Percentiles rank a stretch among this genome's conserved stretches.
Evolutionary conservation across 2,888 invertebrate species (phyloP).

Genomic region (Alcis repandata): DNA sequence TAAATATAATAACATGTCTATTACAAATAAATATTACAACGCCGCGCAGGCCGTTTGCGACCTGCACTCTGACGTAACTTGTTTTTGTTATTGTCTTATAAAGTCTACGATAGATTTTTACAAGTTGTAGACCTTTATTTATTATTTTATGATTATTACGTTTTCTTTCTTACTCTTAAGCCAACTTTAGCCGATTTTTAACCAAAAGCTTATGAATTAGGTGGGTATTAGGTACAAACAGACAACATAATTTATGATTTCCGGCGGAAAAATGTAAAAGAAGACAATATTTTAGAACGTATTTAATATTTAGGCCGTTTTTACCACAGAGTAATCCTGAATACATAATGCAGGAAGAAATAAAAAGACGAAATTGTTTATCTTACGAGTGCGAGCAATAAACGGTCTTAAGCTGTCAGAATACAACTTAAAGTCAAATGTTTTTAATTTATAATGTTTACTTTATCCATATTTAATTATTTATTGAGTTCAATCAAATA

Average conservation of each 20-base stretch:
- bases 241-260: conserved; percentile 10
- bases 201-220: conserved; percentile 24
- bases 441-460: too few species aligned
- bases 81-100: too few species aligned
- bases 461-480: too few species aligned
- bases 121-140: too few species aligned
- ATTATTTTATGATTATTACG: too few species aligned
- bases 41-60: too few species aligned
- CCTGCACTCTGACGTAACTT: too few species aligned
- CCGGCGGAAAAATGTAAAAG: conserved; percentile 22
- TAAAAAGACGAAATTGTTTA: conserved; percentile 26
- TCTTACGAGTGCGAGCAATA: conserved; percentile 11
- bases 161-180: too few species aligned
- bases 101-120: too few species aligned
- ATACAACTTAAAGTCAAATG: not conserved
- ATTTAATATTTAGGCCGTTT: conserved; percentile 32
- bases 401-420: not conserved
- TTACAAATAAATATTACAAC: too few species aligned
- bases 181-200: not conserved
- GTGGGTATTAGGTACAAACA: conserved; percentile 39
- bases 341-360: conserved; percentile 31
- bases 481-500: too few species aligned
- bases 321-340: conserved; percentile 32
- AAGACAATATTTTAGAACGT: conserved; percentile 23
- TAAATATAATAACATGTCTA: too few species aligned